Evolutionary conservation across 2,113 vertebrate genomes (phyloP).

Genomic region (Nibea coibor): DNA sequence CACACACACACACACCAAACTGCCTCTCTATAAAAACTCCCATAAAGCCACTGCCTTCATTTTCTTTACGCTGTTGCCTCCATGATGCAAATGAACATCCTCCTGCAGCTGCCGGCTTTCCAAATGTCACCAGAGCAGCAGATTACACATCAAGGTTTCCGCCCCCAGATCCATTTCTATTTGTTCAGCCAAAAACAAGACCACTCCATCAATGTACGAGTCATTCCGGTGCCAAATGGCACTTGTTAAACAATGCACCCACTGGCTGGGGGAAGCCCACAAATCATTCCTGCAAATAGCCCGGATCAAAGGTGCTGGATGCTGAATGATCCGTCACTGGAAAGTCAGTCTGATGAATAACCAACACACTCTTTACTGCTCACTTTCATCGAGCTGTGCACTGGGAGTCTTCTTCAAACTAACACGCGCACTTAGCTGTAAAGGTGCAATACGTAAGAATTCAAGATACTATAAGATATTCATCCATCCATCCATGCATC

Average conservation of each 20-base stretch:
- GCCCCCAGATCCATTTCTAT: constrained; percentile 42
- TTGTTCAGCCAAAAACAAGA: constrained; percentile 37
- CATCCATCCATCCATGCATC: too few species aligned
- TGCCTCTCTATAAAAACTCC: not conserved
- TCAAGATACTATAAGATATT: too few species aligned
- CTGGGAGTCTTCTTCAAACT: not conserved
- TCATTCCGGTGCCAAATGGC: constrained; percentile 43
- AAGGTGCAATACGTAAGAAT: not conserved
- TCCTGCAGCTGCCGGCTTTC: constrained; percentile 16
- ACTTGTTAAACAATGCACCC: constrained; percentile 54
- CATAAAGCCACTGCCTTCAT: not conserved
- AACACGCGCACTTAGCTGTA: not conserved
- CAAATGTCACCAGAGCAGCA: constrained; percentile 45
- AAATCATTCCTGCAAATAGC: constrained; percentile 52
- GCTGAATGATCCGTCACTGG: not conserved
- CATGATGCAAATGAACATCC: constrained; percentile 26
- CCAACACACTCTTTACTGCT: not conserved
- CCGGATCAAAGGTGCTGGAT: constrained; percentile 45
- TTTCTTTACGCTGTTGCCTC: not conserved
- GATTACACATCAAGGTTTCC: constrained; percentile 41
- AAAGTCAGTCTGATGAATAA: constrained; percentile 1
- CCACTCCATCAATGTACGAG: constrained; percentile 43
- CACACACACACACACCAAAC: not conserved
- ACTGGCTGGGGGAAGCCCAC: constrained; percentile 22
- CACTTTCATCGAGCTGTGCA: not conserved